Percentiles rank a stretch among this genome's conserved stretches.
Evolutionary conservation across 2,888 invertebrate species (phyloP).

Genomic region (Parnassius apollo): DNA sequence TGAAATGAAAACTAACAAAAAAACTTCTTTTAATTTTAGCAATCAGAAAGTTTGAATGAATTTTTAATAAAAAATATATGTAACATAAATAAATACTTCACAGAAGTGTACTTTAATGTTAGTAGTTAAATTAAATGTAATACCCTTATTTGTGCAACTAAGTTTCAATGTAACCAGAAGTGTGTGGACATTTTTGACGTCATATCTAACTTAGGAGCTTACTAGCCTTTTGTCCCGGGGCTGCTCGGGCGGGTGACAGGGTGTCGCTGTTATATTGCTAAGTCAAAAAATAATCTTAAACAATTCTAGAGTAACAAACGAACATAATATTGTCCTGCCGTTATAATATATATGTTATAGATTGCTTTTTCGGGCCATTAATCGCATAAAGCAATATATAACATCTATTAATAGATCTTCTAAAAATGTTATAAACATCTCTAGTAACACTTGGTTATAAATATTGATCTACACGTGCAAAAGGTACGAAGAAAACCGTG

Average conservation of each 20-base stretch:
- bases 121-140: neutral
- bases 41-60: neutral
- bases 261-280: slow-evolving; percentile 78
- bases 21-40: slow-evolving; percentile 1
- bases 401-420: neutral
- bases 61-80: slow-evolving; percentile 10
- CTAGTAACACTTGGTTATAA: neutral
- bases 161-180: slow-evolving; percentile 45
- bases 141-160: slow-evolving; percentile 29
- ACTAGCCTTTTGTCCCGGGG: slow-evolving; percentile 78
- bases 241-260: slow-evolving; percentile 77
- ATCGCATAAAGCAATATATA: slow-evolving; percentile 6
- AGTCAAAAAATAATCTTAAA: slow-evolving; percentile 68
- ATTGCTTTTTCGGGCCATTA: slow-evolving; percentile 1
- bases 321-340: slow-evolving; percentile 21
- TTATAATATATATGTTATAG: neutral
- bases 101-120: slow-evolving; percentile 8
- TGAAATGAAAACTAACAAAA: slow-evolving; percentile 1
- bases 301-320: slow-evolving; percentile 44
- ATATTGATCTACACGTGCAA: too few species aligned
- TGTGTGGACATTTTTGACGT: slow-evolving; percentile 71
- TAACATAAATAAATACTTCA: slow-evolving; percentile 7
- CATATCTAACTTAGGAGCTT: slow-evolving; percentile 80
- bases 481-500: too few species aligned
- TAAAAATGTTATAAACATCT: neutral